Evolutionary conservation across 2,113 vertebrate genomes (phyloP), one percentile per base, ranked within the genome.

Genomic region (Picathartes gymnocephalus): DNA sequence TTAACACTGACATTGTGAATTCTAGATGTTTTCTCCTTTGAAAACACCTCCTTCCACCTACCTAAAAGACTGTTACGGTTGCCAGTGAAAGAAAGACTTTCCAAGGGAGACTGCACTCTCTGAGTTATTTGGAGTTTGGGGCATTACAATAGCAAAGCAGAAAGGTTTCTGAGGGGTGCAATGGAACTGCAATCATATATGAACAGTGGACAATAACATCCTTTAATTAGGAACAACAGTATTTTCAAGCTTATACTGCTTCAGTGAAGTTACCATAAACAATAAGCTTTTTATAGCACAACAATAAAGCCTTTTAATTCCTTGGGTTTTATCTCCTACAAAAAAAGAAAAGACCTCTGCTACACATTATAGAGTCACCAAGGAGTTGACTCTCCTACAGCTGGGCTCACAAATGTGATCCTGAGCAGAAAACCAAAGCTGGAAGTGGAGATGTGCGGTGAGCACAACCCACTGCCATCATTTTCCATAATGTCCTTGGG

Each of bases 261-360:
- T 84, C 84, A 73, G 31, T 86, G 81, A 91, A 96, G 87, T 95
- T 94, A 45, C 61, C 68, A 80, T 92, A 95, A 96, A 97, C 78
- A 97, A 90, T 53, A 64, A 86, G 71, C 71, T 95, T 97, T 92
- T 97, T 96, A 85, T 86, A 80, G 79, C 7, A 14, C 44, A 93
- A 95, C 79, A 94, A 80, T 95, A 81, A 48, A 83, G 53, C 48
- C 79, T 69, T 57, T 95, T 95, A 92, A 74, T 93, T 96, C 87
- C 60, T 94, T 62, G 15, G 87, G 90, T 82, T 91, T 88, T 86
- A 13, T 61, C 50, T 68, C 27, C 20, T 42, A 24, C 28, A 10
- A n/a, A 50, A 21, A 16, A 48, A 47, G n/a, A 30, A n/a, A 37
- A 2, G 1, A 21, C 2, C 91, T 93, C 84, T 93, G 37, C n/a